phyloP scores from a whole-genome alignment of 2,113 vertebrate species.

The Sceloporus undulatus region DNA sequence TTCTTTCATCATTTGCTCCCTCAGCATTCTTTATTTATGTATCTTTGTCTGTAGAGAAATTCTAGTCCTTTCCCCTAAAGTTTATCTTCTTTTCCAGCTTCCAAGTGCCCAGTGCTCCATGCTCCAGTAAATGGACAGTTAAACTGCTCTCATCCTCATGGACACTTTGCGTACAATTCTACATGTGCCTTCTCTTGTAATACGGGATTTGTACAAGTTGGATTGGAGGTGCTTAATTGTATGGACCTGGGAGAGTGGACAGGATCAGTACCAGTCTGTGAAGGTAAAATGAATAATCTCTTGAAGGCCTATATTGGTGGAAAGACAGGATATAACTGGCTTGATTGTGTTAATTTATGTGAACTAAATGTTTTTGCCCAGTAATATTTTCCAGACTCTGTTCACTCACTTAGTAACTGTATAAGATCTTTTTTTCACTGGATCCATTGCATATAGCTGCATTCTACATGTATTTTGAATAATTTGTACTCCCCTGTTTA shows the following conservation, averaged over 20 bases:
- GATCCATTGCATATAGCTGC: background rate
- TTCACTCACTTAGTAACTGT: background rate
- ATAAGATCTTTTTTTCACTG: background rate
- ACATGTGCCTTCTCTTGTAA: slow-evolving; percentile 72
- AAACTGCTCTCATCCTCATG: slow-evolving; percentile 74
- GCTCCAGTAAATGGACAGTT: slow-evolving; percentile 37
- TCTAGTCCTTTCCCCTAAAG: background rate
- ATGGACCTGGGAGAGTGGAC: slow-evolving; percentile 55
- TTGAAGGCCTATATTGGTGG: background rate
- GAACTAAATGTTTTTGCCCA: background rate
- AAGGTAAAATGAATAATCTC: slow-evolving; percentile 34
- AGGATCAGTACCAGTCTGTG: slow-evolving; percentile 46
- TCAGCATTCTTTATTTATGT: background rate
- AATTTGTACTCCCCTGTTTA: background rate
- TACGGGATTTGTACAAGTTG: slow-evolving; percentile 41
- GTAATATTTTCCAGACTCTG: background rate
- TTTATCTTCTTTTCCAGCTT: background rate
- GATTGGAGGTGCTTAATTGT: slow-evolving; percentile 15
- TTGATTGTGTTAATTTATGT: background rate
- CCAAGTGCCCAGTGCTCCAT: slow-evolving; percentile 55
- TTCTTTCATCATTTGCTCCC: background rate
- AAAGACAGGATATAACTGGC: too few relatives aligned
- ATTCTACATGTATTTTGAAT: background rate
- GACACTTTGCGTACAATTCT: slow-evolving; percentile 68
- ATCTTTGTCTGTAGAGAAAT: background rate